phyloP scores from a whole-genome alignment of 2,113 vertebrate genomes.

The Phrynocephalus versicolor region DNA sequence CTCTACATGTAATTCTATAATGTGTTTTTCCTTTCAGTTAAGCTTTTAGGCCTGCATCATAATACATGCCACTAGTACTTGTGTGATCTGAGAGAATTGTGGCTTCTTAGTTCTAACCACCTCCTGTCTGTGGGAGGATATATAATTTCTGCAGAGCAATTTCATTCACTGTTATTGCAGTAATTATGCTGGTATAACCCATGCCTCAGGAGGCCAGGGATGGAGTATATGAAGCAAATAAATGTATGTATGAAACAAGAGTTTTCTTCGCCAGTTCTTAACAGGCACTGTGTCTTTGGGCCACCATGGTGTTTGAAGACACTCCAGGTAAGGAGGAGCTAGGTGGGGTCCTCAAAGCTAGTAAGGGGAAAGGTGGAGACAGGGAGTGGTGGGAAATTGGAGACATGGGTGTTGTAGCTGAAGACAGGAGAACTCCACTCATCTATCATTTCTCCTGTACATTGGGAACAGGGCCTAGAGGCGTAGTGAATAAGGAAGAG shows the following conservation, averaged over 20 bases:
- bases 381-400: neutral
- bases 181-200: neutral
- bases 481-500: neutral
- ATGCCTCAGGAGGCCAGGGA: neutral
- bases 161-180: neutral
- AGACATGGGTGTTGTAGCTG: too few species aligned
- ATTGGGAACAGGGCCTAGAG: too few species aligned
- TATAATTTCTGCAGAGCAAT: neutral
- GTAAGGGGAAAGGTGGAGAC: neutral
- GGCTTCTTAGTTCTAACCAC: neutral
- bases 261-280: neutral
- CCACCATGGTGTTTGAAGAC: neutral
- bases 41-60: too few species aligned
- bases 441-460: neutral
- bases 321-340: neutral
- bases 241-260: too few species aligned
- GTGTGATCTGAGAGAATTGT: neutral
- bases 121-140: neutral
- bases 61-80: too few species aligned
- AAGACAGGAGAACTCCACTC: neutral
- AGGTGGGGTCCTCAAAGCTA: neutral
- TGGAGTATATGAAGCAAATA: neutral
- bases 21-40: too few species aligned
- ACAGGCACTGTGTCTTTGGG: neutral
- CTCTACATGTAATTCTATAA: too few species aligned